These are phyloP conservation scores for Aromia moschata DNA, from an alignment of 2,888 invertebrate genomes.

Conservation along the genomic window DNA sequence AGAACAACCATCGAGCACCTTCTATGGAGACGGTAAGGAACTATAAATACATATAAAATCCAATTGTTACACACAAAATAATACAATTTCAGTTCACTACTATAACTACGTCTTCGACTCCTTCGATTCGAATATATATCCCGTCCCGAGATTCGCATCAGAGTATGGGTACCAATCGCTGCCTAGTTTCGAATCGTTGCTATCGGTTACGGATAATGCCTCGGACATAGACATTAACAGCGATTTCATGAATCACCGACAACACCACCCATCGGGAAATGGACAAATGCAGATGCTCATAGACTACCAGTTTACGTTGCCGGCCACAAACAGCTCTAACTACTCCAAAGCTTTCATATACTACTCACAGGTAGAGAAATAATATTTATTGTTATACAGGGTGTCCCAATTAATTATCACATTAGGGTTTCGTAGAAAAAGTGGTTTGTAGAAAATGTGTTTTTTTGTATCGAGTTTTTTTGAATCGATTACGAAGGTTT, in stretches of 20 bases:
- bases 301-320: constrained; percentile 69
- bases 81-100: constrained; percentile 83
- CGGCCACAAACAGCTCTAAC: constrained; percentile 63
- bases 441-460: too few species aligned
- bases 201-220: constrained; percentile 66
- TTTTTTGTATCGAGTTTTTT: too few species aligned
- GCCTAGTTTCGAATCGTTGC: constrained; percentile 77
- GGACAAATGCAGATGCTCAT: constrained; percentile 71
- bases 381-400: too few species aligned
- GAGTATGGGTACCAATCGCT: constrained; percentile 96
- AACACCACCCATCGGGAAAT: constrained; percentile 86
- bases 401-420: too few species aligned
- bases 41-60: background rate
- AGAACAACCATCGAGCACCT: constrained; percentile 76
- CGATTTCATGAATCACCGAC: constrained; percentile 77
- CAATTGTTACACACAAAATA: constrained; percentile 6
- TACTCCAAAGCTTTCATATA: constrained; percentile 78
- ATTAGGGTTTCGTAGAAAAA: too few species aligned
- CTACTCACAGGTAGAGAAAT: constrained; percentile 83
- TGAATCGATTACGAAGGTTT: too few species aligned
- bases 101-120: constrained; percentile 86
- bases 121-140: constrained; percentile 83
- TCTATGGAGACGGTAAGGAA: constrained; percentile 84
- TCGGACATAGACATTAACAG: constrained; percentile 67
- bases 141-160: constrained; percentile 87